Evolutionary conservation across 2,113 vertebrate genomes (phyloP), one percentile per base, ranked within the genome.

Genomic region (Perca fluviatilis): DNA sequence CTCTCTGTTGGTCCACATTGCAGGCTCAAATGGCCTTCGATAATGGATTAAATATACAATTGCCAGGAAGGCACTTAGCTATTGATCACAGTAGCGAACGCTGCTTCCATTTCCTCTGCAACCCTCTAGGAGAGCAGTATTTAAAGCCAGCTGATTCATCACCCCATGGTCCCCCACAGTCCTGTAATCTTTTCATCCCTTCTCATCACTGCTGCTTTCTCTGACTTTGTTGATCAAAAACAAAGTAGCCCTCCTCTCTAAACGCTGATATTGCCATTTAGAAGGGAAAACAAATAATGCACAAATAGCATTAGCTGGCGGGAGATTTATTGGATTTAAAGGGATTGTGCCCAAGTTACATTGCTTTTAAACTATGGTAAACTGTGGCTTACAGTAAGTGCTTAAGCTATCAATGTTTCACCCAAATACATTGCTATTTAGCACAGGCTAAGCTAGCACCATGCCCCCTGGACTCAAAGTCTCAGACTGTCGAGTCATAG

Each of bases 41-140:
- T 95, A 94, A 95, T 95, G 94, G 92, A 95, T 96, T 95, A 93
- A 94, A 94, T 86, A 90, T 85, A 88, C 82, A 90, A 93, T 95
- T 93, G 95, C 94, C 94, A 95, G 93, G 90, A 95, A 95, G 92
- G 89, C 92, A 94, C 94, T 95, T 79, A 86, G 85, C 80, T 94
- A 96, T 96, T 94, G 95, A 95, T 95, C 91, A 89, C 73, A 19
- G 58, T 47, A 23, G 82, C 13, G 2, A 67, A 53, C 12, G 43
- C 77, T 66, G 84, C 85, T 36, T 86, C 89, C 82, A 90, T 94
- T 93, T 92, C 88, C 83, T 51, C 60, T 56, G 58, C 61, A 85
- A 57, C 81, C 73, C 79, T 88, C 58, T 73, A 89, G 82, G 79
- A 88, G 86, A 82, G 77, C 80, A 83, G 87, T 92, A 89, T 95